phyloP scores from a whole-genome alignment of 1,140 invertebrate genomes.

The Octopus bimaculoides region DNA sequence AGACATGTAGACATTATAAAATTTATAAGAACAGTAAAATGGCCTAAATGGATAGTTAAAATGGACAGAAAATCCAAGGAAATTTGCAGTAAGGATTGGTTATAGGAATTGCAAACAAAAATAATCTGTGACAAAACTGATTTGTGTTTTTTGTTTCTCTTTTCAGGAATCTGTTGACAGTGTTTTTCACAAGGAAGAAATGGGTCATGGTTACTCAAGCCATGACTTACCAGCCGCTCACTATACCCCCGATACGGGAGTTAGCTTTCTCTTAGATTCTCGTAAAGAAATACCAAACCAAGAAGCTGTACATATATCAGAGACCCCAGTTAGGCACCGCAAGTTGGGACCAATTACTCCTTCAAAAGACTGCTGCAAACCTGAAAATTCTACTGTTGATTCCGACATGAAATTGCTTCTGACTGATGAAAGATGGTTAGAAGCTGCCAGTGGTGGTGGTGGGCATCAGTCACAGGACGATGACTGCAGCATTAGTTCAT shows the following conservation, averaged over 20 bases:
- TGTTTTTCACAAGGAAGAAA: constrained; percentile 26
- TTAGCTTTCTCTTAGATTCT: constrained; percentile 20
- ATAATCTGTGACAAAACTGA: background rate
- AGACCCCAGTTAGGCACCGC: background rate
- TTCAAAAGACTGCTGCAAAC: background rate
- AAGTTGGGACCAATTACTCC: constrained; percentile 10
- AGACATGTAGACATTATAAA: too few species aligned
- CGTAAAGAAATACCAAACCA: constrained; percentile 2
- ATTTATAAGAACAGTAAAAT: too few species aligned
- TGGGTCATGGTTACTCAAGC: constrained; percentile 28
- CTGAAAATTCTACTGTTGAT: constrained; percentile 4
- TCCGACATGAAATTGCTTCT: constrained; percentile 22
- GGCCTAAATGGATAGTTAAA: too few species aligned
- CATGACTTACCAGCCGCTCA: constrained; percentile 21
- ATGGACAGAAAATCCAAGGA: too few species aligned
- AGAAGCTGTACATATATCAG: constrained; percentile 5
- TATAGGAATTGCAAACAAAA: background rate
- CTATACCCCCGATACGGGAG: constrained; percentile 27
- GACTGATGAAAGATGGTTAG: constrained; percentile 14
- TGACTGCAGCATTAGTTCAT: constrained; percentile 16
- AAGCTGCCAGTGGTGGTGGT: constrained; percentile 30
- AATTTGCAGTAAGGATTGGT: too few species aligned
- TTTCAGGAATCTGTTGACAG: constrained; percentile 30
- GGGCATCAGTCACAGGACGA: constrained; percentile 7
- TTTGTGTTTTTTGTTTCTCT: constrained; percentile 1